Percentiles rank a stretch among this genome's conserved stretches.
phyloP scores from a whole-genome alignment of 2,113 vertebrate genomes.

The Nyctibius bracteatus region DNA sequence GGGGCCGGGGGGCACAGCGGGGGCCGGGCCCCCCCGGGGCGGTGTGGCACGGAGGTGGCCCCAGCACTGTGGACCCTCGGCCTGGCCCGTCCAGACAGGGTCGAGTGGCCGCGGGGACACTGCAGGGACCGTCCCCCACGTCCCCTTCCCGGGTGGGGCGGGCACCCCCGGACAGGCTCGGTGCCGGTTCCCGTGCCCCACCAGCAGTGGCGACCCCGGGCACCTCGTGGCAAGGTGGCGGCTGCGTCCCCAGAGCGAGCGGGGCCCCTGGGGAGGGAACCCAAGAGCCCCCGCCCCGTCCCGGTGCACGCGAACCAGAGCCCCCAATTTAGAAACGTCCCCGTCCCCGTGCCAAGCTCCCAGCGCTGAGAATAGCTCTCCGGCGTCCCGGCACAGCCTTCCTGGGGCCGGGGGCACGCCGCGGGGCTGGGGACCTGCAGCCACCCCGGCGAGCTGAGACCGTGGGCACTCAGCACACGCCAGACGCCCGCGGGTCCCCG shows the following conservation, averaged over 20 bases:
- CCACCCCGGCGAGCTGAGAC: not conserved
- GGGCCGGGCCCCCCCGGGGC: not conserved
- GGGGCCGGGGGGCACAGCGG: not conserved
- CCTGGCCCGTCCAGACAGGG: too few species aligned
- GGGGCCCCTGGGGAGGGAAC: not conserved
- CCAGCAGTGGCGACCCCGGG: not conserved
- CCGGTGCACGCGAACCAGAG: not conserved
- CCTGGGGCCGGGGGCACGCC: not conserved
- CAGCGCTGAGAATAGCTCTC: constrained; percentile 40
- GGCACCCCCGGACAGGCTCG: too few species aligned
- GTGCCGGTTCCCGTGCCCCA: not conserved
- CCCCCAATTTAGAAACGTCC: constrained; percentile 54
- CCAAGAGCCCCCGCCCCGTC: not conserved
- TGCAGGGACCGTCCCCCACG: accelerated
- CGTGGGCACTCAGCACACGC: accelerated
- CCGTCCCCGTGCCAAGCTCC: constrained; percentile 9
- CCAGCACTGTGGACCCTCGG: not conserved
- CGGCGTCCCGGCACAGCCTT: not conserved
- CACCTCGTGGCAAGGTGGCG: not conserved
- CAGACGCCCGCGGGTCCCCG: accelerated
- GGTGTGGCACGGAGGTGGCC: not conserved
- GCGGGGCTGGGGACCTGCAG: accelerated
- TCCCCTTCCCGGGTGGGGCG: not conserved
- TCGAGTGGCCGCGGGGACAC: not conserved
- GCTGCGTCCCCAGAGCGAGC: not conserved